Conservation (phyloP, 2,888 invertebrate genomes). For the Escarpia spicata region DNA sequence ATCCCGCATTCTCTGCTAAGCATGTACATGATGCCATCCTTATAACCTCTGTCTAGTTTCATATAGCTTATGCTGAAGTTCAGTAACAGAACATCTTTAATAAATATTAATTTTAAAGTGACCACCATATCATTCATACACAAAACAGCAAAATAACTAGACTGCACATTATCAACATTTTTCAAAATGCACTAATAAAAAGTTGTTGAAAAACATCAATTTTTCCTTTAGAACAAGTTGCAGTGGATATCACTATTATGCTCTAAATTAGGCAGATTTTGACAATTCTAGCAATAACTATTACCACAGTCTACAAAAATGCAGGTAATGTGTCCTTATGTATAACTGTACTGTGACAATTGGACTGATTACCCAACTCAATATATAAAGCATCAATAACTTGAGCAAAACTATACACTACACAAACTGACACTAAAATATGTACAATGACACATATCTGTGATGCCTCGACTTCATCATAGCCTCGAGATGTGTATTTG, state of each 20-base stretch:
- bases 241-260: background rate
- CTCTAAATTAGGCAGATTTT: background rate
- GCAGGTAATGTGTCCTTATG: background rate
- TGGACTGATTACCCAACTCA: background rate
- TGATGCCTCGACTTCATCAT: slow-evolving; percentile 35
- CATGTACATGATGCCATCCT: too few relatives aligned
- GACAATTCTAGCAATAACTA: background rate
- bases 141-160: background rate
- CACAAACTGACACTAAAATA: background rate
- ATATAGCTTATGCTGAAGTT: too few relatives aligned
- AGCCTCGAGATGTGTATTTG: slow-evolving; percentile 59
- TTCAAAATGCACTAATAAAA: background rate
- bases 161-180: background rate
- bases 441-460: background rate
- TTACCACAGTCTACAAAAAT: background rate
- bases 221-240: background rate
- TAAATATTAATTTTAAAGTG: background rate
- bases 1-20: too few relatives aligned
- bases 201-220: background rate
- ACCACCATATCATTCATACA: background rate
- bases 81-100: background rate
- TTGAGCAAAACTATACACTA: background rate
- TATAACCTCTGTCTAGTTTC: too few relatives aligned
- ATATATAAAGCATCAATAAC: background rate
- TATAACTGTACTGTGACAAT: background rate